Evolutionary conservation across 2,797 vertebrate genomes (phyloP).

Genomic region (Peromyscus aztecus): DNA sequence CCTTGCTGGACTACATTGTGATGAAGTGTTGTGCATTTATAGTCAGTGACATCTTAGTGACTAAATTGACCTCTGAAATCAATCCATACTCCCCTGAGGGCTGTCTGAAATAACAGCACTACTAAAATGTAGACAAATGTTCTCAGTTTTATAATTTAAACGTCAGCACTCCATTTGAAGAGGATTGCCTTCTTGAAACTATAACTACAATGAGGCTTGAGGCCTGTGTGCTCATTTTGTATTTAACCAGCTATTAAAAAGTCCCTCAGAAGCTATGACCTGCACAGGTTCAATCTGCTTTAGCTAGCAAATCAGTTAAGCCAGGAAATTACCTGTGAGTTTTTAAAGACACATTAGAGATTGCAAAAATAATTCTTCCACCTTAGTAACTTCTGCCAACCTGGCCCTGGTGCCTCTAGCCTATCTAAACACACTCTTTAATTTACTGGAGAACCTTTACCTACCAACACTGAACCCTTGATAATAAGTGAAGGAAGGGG

Average conservation of each 20-base stretch:
- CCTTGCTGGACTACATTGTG: constrained; percentile 23
- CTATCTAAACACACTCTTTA: constrained; percentile 61
- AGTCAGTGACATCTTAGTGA: constrained; percentile 70
- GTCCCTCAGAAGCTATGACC: constrained; percentile 58
- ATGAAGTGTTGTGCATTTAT: constrained; percentile 63
- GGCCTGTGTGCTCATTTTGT: constrained; percentile 19
- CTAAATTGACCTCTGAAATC: constrained; percentile 23
- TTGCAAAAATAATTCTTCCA: constrained; percentile 69
- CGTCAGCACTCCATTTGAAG: constrained; percentile 62
- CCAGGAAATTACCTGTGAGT: constrained; percentile 68
- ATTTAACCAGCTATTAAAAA: constrained; percentile 79
- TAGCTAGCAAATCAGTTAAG: constrained; percentile 71
- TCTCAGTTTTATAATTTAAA: constrained; percentile 79
- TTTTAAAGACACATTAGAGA: constrained; percentile 65
- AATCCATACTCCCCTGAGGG: constrained; percentile 53
- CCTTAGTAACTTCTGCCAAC: constrained; percentile 66
- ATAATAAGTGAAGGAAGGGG: not conserved
- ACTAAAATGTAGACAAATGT: constrained; percentile 71
- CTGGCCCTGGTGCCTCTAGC: constrained; percentile 58
- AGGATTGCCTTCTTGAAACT: constrained; percentile 59
- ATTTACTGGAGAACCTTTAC: constrained; percentile 27
- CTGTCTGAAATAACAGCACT: constrained; percentile 34
- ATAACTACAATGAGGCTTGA: constrained; percentile 53
- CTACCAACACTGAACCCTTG: not conserved
- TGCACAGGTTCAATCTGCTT: constrained; percentile 60